Evolutionary conservation across 2,888 invertebrate species (phyloP).

Genomic region (Campoplex nolae): DNA sequence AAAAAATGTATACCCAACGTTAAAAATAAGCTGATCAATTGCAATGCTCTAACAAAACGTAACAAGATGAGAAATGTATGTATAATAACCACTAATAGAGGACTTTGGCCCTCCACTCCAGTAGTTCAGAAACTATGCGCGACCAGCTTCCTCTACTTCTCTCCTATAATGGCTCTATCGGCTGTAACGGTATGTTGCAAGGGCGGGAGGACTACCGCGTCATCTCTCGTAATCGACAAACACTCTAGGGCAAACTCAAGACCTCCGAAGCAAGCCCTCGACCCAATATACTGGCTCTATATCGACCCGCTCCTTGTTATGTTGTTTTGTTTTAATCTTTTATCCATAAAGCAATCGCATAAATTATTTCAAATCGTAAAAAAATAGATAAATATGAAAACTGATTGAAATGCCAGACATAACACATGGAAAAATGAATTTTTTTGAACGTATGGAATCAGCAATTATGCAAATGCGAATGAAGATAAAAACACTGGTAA

Average conservation of each 20-base stretch:
- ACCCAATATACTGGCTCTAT: not conserved
- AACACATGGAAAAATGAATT: not conserved
- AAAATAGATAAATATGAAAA: not conserved
- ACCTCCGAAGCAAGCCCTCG: not conserved
- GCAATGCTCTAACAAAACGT: not conserved
- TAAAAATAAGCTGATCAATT: no score
- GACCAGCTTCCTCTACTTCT: conserved; percentile 14
- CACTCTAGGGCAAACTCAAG: not conserved
- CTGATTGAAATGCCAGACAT: not conserved
- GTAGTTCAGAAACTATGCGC: conserved; percentile 30
- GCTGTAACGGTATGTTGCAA: conserved; percentile 54
- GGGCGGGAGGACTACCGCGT: conserved; percentile 54
- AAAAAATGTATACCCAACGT: no score
- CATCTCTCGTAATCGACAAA: conserved; percentile 56
- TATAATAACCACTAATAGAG: conserved; percentile 65
- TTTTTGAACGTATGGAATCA: not conserved
- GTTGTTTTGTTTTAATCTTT: not conserved
- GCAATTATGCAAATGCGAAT: not conserved
- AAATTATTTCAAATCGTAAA: not conserved
- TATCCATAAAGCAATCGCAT: not conserved
- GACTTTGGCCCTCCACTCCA: conserved; percentile 49
- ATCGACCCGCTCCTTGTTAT: not conserved
- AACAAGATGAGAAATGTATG: not conserved
- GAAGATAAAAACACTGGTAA: not conserved
- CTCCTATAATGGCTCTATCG: conserved; percentile 74